Evolutionary conservation across 2,113 vertebrate species (phyloP).

Genomic region (Picathartes gymnocephalus): DNA sequence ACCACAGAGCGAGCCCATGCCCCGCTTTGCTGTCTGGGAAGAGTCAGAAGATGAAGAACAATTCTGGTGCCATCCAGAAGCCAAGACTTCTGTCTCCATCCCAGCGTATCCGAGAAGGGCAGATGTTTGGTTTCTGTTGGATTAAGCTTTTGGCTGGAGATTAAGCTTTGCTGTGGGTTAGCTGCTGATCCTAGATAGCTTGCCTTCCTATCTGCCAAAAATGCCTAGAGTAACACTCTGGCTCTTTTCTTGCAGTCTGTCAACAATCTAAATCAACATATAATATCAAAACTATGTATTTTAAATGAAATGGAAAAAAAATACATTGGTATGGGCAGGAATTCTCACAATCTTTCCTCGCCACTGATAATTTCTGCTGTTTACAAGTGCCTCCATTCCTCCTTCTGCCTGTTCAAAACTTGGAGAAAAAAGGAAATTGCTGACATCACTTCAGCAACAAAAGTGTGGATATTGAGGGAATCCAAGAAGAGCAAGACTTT

Average conservation of each 20-base stretch:
- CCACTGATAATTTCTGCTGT: background rate
- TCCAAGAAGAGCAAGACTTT: background rate
- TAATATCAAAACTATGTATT: background rate
- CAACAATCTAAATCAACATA: background rate
- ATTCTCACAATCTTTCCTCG: background rate
- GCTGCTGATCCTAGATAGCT: conserved; percentile 23
- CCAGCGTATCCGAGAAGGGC: background rate
- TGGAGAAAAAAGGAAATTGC: background rate
- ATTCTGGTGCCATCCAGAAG: background rate
- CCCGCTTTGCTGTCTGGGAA: background rate
- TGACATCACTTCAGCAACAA: background rate
- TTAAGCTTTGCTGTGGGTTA: conserved; percentile 30
- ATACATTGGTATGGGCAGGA: background rate
- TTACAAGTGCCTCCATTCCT: background rate
- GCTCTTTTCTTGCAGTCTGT: background rate
- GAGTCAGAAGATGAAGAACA: background rate
- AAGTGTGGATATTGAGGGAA: background rate
- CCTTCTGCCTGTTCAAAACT: background rate
- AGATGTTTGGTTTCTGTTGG: conserved; percentile 42
- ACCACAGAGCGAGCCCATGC: background rate
- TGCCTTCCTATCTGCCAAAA: conserved; percentile 5
- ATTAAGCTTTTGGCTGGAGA: conserved; percentile 44
- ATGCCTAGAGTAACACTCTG: background rate
- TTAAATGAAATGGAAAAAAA: background rate
- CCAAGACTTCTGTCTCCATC: background rate